Conservation (phyloP, 1,140 invertebrate genomes). For the Brachionus sp. region DNA sequence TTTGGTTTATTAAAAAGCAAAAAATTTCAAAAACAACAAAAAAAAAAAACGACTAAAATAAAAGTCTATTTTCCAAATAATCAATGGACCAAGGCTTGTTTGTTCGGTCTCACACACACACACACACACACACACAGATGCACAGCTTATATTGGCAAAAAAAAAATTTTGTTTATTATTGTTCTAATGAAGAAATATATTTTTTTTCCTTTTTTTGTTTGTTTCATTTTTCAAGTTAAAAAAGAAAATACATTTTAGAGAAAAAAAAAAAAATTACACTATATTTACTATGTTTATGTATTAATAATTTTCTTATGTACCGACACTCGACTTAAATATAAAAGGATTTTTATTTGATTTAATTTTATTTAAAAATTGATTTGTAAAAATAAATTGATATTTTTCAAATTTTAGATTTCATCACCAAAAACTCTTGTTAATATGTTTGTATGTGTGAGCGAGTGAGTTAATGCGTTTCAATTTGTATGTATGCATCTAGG, state of each 20-base stretch:
- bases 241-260: too few relatives aligned
- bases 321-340: background rate
- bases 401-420: constrained; percentile 1
- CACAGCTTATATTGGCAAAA: background rate
- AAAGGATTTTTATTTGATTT: background rate
- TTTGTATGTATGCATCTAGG: too few relatives aligned
- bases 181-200: too few relatives aligned
- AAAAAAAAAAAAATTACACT: too few relatives aligned
- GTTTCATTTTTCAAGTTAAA: too few relatives aligned
- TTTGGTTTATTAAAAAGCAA: background rate
- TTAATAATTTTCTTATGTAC: too few relatives aligned
- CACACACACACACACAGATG: too few relatives aligned
- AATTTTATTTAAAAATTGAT: background rate
- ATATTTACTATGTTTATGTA: too few relatives aligned
- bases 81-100: background rate
- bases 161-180: background rate
- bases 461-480: too few relatives aligned
- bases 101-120: background rate
- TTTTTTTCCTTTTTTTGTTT: too few relatives aligned
- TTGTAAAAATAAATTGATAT: background rate
- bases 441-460: background rate
- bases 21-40: too few relatives aligned
- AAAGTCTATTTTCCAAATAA: background rate
- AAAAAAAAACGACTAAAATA: background rate
- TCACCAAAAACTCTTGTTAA: background rate